Evolutionary conservation across 2,797 vertebrate genomes (phyloP).

Genomic region (Strix occidentalis): DNA sequence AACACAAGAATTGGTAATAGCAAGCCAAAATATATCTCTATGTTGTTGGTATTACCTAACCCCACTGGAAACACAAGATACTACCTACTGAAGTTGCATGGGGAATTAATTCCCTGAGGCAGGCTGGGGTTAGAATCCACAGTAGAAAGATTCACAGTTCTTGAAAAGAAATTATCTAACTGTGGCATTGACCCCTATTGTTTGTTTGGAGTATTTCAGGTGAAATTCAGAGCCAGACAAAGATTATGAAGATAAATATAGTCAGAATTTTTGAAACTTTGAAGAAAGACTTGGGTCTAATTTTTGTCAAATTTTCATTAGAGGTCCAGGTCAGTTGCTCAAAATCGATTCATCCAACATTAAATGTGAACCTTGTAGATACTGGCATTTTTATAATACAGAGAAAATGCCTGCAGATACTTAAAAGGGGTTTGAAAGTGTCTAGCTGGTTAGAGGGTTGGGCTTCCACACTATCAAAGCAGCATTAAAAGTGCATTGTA

Average conservation of each 20-base stretch:
- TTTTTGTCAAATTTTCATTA: constrained; percentile 18
- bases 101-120: background rate
- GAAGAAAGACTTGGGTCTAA: background rate
- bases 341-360: background rate
- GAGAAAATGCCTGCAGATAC: background rate
- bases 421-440: constrained; percentile 17
- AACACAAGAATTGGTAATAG: background rate
- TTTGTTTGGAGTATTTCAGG: background rate
- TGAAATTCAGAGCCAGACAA: background rate
- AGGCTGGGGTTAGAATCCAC: background rate
- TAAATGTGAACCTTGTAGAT: background rate
- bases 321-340: background rate
- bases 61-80: background rate
- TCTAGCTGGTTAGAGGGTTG: background rate
- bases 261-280: background rate
- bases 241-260: background rate
- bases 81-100: background rate
- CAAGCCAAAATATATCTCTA: background rate
- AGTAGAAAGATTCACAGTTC: background rate
- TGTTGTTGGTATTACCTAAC: background rate
- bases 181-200: background rate
- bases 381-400: background rate
- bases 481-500: background rate
- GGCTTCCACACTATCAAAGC: background rate
- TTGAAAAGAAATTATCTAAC: background rate